Base-by-base conservation (phyloP, 2,888 invertebrate genomes). In the Saturnia pavonia region DNA sequence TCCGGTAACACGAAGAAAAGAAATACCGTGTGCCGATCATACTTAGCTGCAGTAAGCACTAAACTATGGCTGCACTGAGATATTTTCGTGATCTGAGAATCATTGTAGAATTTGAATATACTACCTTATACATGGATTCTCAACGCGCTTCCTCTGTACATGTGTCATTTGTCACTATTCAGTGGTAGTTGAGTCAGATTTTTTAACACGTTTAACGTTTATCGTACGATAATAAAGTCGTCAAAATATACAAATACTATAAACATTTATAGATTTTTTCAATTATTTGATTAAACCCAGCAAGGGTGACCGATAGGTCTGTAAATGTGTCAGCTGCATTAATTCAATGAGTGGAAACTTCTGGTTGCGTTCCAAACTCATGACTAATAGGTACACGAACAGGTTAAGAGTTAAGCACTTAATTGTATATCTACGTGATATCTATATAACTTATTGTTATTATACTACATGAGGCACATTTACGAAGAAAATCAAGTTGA, bases 401-500 rank as follows among this genome's bases (percentile, higher is more conserved):
- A 40, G 65, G 65, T 65, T 65, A 40, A 19, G 40, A 65, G 40
- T n/a, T 65, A n/a, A 40, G 14, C 1, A 60, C n/a, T 65, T 65
- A 19, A 65, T 40, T 34, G 40, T 65, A 40, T 40, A 65, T 19
- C 65, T 65, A 65, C 25, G 9, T 57, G 25, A 25, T 25, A 25
- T 25, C 22, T 25, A 57, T 25, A 60, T 6, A 25, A 14, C 4
- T 27, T 51, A 19, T 19, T 4, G 34, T 34, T 51, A 19, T 19
- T 4, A 6, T 34, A 6, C 3, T 34, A 34, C 34, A 34, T 34
- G 6, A 51, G 14, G 57, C 25, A 25, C 16, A 40, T 65, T 11
- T 9, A 65, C 9, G 40, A 65, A 40, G 65, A n/a, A 65, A 65
- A 65, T 65, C 65, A 40, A 40, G 65, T n/a, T 65, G 65, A 40